Evolutionary conservation across 35 echinoderm and acorn worm species (phyloP).

Genomic region (Apostichopus californicus): DNA sequence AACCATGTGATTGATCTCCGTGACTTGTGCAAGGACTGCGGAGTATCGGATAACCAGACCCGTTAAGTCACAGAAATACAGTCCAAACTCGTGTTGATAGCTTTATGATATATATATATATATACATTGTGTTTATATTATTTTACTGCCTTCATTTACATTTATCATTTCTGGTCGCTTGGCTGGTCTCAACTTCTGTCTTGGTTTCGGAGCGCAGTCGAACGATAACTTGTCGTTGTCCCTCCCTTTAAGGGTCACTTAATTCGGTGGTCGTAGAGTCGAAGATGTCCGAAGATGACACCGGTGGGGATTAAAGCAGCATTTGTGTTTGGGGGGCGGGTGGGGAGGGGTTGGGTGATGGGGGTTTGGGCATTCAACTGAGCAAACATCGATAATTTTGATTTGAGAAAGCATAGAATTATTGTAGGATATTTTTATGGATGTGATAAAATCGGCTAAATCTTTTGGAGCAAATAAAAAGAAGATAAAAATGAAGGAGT

Average conservation of each 20-base stretch:
- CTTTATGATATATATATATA: slow-evolving; percentile 1
- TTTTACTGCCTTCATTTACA: not conserved
- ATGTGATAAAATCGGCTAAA: too few species aligned
- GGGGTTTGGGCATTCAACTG: too few species aligned
- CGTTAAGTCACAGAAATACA: slow-evolving; percentile 1
- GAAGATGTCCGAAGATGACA: not conserved
- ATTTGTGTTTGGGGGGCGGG: too few species aligned
- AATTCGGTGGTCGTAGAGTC: not conserved
- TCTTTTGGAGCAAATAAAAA: too few species aligned
- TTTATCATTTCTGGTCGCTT: not conserved
- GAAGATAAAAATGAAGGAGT: too few species aligned
- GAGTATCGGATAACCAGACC: slow-evolving; percentile 24
- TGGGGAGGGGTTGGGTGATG: too few species aligned
- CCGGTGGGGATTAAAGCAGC: too few species aligned
- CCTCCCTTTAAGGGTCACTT: not conserved
- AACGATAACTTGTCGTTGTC: not conserved
- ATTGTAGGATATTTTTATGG: too few species aligned
- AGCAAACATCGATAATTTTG: too few species aligned
- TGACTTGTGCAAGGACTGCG: slow-evolving; percentile 36
- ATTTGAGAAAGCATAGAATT: too few species aligned
- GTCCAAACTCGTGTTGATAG: slow-evolving; percentile 1
- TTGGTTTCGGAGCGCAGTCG: not conserved
- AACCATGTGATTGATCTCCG: slow-evolving; percentile 30
- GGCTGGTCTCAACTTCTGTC: not conserved
- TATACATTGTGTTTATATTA: too few species aligned